Evolutionary conservation across 2,888 invertebrate genomes (phyloP).

Genomic region (Ornithoptera priamus): DNA sequence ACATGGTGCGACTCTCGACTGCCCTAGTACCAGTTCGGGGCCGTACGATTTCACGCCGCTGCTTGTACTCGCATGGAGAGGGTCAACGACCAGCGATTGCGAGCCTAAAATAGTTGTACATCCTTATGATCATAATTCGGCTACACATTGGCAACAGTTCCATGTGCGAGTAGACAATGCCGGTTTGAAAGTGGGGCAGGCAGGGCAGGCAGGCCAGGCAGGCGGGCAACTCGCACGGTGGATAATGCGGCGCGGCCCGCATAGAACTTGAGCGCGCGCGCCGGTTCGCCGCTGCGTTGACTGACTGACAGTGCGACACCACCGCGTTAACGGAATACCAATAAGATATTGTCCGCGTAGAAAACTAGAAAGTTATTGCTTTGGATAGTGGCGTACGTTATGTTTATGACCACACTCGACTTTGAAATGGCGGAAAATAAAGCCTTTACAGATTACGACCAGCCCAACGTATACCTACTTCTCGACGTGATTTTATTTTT

Average conservation of each 20-base stretch:
- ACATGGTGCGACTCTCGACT: slow-evolving; percentile 30
- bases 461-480: not conserved
- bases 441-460: slow-evolving; percentile 10
- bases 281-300: slow-evolving; percentile 40
- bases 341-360: slow-evolving; percentile 40
- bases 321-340: slow-evolving; percentile 49
- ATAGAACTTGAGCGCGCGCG: slow-evolving; percentile 39
- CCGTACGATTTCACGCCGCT: slow-evolving; percentile 52
- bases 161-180: slow-evolving; percentile 34
- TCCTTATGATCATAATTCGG: slow-evolving; percentile 33
- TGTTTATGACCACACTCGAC: slow-evolving; percentile 33
- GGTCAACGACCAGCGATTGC: slow-evolving; percentile 46
- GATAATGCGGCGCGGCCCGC: slow-evolving; percentile 39
- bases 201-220: too few relatives aligned
- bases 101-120: slow-evolving; percentile 30
- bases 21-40: slow-evolving; percentile 49
- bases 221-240: slow-evolving; percentile 47
- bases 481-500: slow-evolving; percentile 6
- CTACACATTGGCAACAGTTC: slow-evolving; percentile 31
- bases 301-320: slow-evolving; percentile 41
- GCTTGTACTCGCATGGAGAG: slow-evolving; percentile 51
- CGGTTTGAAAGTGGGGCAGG: slow-evolving; percentile 50
- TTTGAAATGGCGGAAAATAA: slow-evolving; percentile 30
- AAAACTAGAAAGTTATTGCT: slow-evolving; percentile 55
- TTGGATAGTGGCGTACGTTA: slow-evolving; percentile 34